phyloP scores from a whole-genome alignment of 2,888 invertebrate genomes.

The Aphodius sticticus region DNA sequence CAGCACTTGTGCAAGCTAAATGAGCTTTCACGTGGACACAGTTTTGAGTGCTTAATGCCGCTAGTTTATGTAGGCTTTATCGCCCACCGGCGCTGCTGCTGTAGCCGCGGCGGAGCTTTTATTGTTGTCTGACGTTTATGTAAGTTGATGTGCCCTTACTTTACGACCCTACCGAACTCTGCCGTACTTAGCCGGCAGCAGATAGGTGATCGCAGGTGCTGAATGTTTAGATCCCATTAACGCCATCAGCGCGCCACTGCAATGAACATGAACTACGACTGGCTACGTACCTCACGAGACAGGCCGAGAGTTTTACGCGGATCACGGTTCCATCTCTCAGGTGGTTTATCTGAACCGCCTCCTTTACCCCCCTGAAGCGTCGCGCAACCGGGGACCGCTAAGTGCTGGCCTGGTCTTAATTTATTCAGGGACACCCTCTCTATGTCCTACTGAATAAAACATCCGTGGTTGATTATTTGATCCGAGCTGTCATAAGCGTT shows the following conservation, averaged over 20 bases:
- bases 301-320: slow-evolving; percentile 22
- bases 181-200: slow-evolving; percentile 54
- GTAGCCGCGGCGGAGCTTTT: slow-evolving; percentile 47
- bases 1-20: slow-evolving; percentile 38
- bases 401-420: slow-evolving; percentile 21
- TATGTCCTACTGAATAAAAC: slow-evolving; percentile 21
- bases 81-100: slow-evolving; percentile 38
- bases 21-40: slow-evolving; percentile 45
- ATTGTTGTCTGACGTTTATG: slow-evolving; percentile 55
- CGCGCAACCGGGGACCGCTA: slow-evolving; percentile 8
- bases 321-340: slow-evolving; percentile 23
- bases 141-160: slow-evolving; percentile 57
- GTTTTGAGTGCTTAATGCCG: slow-evolving; percentile 47
- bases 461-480: slow-evolving; percentile 14
- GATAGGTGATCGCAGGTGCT: slow-evolving; percentile 58
- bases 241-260: slow-evolving; percentile 51
- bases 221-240: slow-evolving; percentile 58
- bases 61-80: slow-evolving; percentile 49
- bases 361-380: not conserved
- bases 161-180: slow-evolving; percentile 50
- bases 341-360: slow-evolving; percentile 18
- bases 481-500: slow-evolving; percentile 22
- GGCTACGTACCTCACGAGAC: slow-evolving; percentile 20
- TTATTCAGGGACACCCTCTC: slow-evolving; percentile 24
- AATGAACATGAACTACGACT: slow-evolving; percentile 45